Base-by-base conservation (phyloP, 2,797 vertebrate genomes). In the Geotrypetes seraphini region DNA sequence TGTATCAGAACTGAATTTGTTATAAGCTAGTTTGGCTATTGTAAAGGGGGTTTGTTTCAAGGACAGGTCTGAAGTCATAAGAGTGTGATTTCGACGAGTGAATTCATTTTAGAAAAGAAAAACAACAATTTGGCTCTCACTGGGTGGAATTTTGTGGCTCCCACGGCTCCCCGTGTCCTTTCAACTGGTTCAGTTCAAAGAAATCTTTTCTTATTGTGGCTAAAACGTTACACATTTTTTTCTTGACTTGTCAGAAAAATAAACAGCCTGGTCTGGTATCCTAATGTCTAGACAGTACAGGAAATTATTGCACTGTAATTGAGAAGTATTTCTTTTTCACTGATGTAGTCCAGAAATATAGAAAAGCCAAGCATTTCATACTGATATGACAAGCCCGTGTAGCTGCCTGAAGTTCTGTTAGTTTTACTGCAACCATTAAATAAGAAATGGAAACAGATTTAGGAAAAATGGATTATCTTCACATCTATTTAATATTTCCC, bases 401-500 rank as follows among this genome's bases (percentile, higher is more conserved):
- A 10, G 32, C 19, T 11, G 8, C 19, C 19, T 28, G 28, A 39
- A 49, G 15, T 15, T 9, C 14, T 37, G 53, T 47, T 40, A 39
- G 5, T 47, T 33, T 23, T 37, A 40, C 32, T 50, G 23, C 21
- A 63, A 36, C 20, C 29, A 29, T 3, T 38, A 32, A 50, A 38
- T 51, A 35, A 29, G 19, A 42, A 35, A 36, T 0, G 8, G 47
- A 27, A 25, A 18, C 18, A 22, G 34, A 34, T 46, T 50, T 50
- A 32, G 10, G 45, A n/a, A 27, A 36, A 33, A 48, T 46, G 46
- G 43, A 39, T 16, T 31, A 57, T 47, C 45, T 30, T 34, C 39
- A 58, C 31, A 27, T 44, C 49, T 49, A 51, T 44, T 57, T 39
- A 47, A 42, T 50, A 36, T 35, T 59, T 50, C 46, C 28, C 25